These are phyloP conservation scores for Cuniculus paca DNA, from an alignment of 2,797 vertebrate species.

Conservation along the genomic window DNA sequence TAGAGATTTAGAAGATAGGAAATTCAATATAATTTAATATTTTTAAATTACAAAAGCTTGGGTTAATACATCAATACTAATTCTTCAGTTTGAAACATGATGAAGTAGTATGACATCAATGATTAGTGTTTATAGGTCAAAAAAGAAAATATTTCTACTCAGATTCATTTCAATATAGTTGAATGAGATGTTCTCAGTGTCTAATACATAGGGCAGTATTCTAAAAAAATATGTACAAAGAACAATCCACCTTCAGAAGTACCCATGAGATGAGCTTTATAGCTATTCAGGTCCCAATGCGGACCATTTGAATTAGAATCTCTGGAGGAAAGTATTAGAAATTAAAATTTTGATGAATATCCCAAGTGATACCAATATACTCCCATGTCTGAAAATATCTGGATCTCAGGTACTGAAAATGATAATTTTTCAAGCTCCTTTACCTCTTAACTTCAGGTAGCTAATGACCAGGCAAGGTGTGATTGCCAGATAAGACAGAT, in stretches of 20 bases:
- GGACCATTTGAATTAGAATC: not conserved
- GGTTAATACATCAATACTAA: not conserved
- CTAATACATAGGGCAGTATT: not conserved
- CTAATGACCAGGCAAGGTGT: not conserved
- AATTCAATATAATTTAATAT: constrained; percentile 51
- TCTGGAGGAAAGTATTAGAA: not conserved
- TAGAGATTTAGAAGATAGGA: not conserved
- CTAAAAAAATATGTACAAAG: not conserved
- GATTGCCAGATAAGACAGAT: not conserved
- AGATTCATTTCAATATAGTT: not conserved
- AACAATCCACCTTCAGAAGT: not conserved
- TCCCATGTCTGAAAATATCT: not conserved
- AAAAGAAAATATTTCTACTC: not conserved
- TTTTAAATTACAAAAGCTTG: not conserved
- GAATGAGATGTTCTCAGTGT: not conserved
- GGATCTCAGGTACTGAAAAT: not conserved
- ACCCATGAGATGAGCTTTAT: not conserved
- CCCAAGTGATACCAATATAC: not conserved
- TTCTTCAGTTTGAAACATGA: constrained; percentile 53
- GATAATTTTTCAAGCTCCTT: not conserved
- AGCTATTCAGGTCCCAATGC: not conserved
- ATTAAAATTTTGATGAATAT: constrained; percentile 15
- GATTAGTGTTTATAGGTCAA: not conserved
- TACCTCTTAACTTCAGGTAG: not conserved
- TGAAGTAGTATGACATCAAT: not conserved